Evolutionary conservation across 2,113 vertebrate species (phyloP).

Genomic region (Morphnarchus princeps): DNA sequence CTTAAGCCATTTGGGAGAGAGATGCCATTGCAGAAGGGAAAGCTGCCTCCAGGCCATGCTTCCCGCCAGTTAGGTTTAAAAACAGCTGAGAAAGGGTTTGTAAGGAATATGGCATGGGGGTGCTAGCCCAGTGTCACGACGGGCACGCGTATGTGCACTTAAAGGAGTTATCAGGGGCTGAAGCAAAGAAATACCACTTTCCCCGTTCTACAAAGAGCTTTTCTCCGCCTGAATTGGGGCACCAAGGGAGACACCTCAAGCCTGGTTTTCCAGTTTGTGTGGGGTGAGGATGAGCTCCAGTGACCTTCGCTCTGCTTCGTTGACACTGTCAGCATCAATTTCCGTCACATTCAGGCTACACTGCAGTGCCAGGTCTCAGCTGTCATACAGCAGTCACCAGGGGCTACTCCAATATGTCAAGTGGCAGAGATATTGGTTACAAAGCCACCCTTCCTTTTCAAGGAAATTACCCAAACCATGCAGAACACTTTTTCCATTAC

Average conservation of each 20-base stretch:
- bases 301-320: background rate
- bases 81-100: background rate
- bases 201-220: background rate
- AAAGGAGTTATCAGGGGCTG: background rate
- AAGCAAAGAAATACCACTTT: background rate
- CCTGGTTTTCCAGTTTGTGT: background rate
- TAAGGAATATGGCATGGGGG: rapidly evolving
- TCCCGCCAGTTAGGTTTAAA: background rate
- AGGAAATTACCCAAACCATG: background rate
- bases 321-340: background rate
- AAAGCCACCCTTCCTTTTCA: background rate
- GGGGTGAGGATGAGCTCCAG: background rate
- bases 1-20: background rate
- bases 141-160: rapidly evolving
- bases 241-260: background rate
- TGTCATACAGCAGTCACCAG: background rate
- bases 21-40: background rate
- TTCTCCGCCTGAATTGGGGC: background rate
- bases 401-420: background rate
- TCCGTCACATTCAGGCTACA: background rate
- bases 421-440: background rate
- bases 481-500: background rate
- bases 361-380: background rate
- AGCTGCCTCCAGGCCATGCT: background rate
- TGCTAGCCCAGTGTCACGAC: background rate